Evolutionary conservation across 1,140 invertebrate species (phyloP).

Genomic region (Chelonus insularis): DNA sequence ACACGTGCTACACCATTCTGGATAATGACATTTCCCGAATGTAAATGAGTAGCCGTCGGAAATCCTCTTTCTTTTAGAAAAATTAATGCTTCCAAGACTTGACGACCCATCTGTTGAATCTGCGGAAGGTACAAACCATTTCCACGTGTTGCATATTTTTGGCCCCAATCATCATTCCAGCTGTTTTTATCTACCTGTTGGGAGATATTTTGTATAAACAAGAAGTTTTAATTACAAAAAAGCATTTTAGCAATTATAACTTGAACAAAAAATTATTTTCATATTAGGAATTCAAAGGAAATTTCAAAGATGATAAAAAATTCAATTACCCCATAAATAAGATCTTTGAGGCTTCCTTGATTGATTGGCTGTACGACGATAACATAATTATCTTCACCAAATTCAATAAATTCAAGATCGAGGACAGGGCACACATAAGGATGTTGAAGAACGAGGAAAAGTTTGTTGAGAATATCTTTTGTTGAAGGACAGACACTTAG

Average conservation of each 20-base stretch:
- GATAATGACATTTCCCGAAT: conserved; percentile 87
- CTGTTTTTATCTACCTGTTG: conserved; percentile 59
- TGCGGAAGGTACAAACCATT: conserved; percentile 74
- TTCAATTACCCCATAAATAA: conserved; percentile 77
- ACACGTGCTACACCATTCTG: conserved; percentile 86
- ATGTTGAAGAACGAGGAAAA: conserved; percentile 85
- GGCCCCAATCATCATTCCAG: conserved; percentile 72
- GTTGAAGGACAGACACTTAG: conserved; percentile 59
- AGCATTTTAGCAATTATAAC: no score
- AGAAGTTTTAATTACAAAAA: no score
- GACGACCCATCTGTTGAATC: conserved; percentile 82
- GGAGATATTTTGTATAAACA: no score
- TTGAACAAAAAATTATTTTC: no score
- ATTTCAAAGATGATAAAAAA: conserved; percentile 15
- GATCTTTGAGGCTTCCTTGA: conserved; percentile 83
- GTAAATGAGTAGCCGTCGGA: conserved; percentile 82
- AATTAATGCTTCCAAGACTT: conserved; percentile 84
- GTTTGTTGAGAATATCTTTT: conserved; percentile 71
- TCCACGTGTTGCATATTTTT: conserved; percentile 70
- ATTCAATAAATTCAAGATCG: conserved; percentile 73
- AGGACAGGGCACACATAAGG: conserved; percentile 89
- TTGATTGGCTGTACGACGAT: conserved; percentile 82
- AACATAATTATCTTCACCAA: conserved; percentile 63
- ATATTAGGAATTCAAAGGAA: no score
- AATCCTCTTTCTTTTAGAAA: conserved; percentile 87